Evolutionary conservation across 2,888 invertebrate species (phyloP).

Genomic region (Lasioglossum figueresi): DNA sequence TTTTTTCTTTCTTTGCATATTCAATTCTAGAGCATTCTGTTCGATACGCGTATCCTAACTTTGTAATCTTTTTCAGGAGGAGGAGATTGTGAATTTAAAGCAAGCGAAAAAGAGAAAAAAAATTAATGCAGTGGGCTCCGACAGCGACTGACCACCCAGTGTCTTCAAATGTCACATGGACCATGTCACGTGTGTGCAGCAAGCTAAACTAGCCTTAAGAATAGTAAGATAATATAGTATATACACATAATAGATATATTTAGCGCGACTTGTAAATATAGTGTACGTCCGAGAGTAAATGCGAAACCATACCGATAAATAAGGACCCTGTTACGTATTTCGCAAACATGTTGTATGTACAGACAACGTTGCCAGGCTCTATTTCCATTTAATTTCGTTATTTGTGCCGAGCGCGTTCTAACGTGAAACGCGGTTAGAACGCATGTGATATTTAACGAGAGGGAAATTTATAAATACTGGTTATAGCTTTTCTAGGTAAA

Average conservation of each 20-base stretch:
- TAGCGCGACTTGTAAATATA: conserved; percentile 75
- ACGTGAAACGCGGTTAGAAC: conserved; percentile 31
- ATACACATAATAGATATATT: conserved; percentile 72
- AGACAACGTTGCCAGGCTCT: conserved; percentile 68
- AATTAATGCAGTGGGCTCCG: conserved; percentile 89
- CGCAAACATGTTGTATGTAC: conserved; percentile 51
- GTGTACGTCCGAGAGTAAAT: conserved; percentile 61
- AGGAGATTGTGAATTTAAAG: conserved; percentile 95
- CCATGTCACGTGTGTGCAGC: conserved; percentile 81
- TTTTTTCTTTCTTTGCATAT: background rate
- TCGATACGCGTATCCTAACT: conserved; percentile 52
- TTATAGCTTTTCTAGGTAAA: conserved; percentile 60
- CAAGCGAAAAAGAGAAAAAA: conserved; percentile 96
- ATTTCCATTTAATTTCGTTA: conserved; percentile 52
- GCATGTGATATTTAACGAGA: conserved; percentile 51
- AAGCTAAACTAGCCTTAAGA: conserved; percentile 81
- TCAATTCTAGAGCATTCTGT: conserved; percentile 21
- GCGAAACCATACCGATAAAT: conserved; percentile 60
- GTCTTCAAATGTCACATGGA: conserved; percentile 82
- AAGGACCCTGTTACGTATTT: conserved; percentile 63
- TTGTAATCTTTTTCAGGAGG: conserved; percentile 87
- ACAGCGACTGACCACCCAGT: conserved; percentile 93
- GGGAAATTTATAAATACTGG: conserved; percentile 56
- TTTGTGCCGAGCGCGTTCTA: conserved; percentile 55
- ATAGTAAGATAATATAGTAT: conserved; percentile 81